phyloP scores from a whole-genome alignment of 1,140 invertebrate genomes.

The Potamilus streckersoni region DNA sequence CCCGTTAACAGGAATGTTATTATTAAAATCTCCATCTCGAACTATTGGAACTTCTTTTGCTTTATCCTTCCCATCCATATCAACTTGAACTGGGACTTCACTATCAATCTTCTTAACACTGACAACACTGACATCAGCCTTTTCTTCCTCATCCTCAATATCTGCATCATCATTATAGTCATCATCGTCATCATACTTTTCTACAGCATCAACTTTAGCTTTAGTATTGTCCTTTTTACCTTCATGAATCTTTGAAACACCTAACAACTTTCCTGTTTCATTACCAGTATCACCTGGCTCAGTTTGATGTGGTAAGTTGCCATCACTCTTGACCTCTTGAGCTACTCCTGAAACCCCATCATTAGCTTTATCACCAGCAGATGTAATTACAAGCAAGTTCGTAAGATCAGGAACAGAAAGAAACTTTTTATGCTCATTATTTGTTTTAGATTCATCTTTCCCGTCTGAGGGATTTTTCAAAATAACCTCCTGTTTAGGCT shows the following conservation, averaged over 20 bases:
- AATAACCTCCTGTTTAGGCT: too few relatives aligned
- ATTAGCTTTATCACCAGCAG: neutral
- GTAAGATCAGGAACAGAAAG: neutral
- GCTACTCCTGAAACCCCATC: neutral
- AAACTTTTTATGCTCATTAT: too few relatives aligned
- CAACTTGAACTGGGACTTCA: too few relatives aligned
- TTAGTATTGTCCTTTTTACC: neutral
- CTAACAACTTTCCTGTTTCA: neutral
- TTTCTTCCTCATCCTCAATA: conserved; percentile 1
- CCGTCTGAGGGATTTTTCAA: too few relatives aligned
- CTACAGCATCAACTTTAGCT: conserved; percentile 7
- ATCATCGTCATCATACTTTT: neutral
- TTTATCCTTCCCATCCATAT: too few relatives aligned
- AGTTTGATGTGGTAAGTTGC: neutral
- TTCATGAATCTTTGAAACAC: neutral
- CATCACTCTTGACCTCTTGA: neutral
- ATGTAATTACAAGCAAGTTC: neutral
- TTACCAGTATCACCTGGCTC: neutral
- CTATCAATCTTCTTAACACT: too few relatives aligned
- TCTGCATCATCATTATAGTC: neutral
- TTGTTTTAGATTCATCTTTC: too few relatives aligned
- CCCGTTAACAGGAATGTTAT: too few relatives aligned
- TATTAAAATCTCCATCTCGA: too few relatives aligned
- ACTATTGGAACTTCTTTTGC: too few relatives aligned
- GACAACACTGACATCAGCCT: too few relatives aligned